Percentiles rank a stretch among this genome's conserved stretches.
These are phyloP conservation scores for Rapana venosa DNA, from an alignment of 2,888 invertebrate species.

Conservation along the genomic window DNA sequence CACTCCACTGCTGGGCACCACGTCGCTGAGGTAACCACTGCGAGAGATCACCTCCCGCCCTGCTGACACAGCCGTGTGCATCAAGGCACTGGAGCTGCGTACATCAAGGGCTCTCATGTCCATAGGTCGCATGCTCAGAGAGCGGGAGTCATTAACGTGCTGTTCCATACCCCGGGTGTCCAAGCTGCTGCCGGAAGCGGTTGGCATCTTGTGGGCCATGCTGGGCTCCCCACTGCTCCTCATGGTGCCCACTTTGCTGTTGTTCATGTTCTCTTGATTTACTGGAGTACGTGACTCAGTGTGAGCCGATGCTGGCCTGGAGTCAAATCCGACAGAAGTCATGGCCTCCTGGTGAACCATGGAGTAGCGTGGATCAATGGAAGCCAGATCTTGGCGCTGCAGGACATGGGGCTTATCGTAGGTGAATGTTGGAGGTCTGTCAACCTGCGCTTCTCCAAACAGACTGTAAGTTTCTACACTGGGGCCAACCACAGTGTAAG, in stretches of 20 bases:
- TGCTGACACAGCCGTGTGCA: slow-evolving; percentile 37
- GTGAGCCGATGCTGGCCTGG: slow-evolving; percentile 29
- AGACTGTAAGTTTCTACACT: slow-evolving; percentile 35
- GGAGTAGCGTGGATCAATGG: slow-evolving; percentile 40
- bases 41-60: slow-evolving; percentile 41
- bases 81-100: slow-evolving; percentile 41
- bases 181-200: neutral
- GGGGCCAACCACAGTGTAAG: slow-evolving; percentile 41
- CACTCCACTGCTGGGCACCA: slow-evolving; percentile 38
- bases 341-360: slow-evolving; percentile 43
- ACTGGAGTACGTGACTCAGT: slow-evolving; percentile 10
- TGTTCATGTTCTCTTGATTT: slow-evolving; percentile 25
- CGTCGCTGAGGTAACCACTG: slow-evolving; percentile 40
- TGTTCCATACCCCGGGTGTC: slow-evolving; percentile 29
- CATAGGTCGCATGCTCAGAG: slow-evolving; percentile 37
- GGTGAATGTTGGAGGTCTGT: slow-evolving; percentile 37
- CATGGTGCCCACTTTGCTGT: neutral
- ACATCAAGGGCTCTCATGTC: slow-evolving; percentile 41
- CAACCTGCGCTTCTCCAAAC: slow-evolving; percentile 33
- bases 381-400: slow-evolving; percentile 35
- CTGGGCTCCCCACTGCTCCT: slow-evolving; percentile 30
- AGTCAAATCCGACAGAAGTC: slow-evolving; percentile 40
- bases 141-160: slow-evolving; percentile 26
- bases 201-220: slow-evolving; percentile 30
- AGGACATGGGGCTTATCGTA: slow-evolving; percentile 41